Conservation (phyloP, 2,888 invertebrate species). For the Andrena chrysosceles region DNA sequence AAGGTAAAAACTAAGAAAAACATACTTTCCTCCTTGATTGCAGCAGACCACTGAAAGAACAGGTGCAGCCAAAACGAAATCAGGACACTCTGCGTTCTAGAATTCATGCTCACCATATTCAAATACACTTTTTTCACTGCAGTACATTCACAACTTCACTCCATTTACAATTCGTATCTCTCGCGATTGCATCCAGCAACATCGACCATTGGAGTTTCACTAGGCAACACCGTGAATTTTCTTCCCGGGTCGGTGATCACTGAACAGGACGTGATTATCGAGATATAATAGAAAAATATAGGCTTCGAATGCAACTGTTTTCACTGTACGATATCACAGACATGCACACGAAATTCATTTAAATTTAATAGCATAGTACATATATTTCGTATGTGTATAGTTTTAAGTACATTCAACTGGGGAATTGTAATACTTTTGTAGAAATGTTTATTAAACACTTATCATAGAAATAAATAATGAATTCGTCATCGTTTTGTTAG, state of each 20-base stretch:
- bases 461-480: too few relatives aligned
- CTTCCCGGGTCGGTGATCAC: slow-evolving; percentile 33
- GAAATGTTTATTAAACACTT: too few relatives aligned
- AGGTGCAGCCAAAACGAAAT: slow-evolving; percentile 44
- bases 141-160: slow-evolving; percentile 16
- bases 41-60: slow-evolving; percentile 19
- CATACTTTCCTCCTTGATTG: slow-evolving; percentile 44
- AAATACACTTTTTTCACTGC: slow-evolving; percentile 29
- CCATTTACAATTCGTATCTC: slow-evolving; percentile 9
- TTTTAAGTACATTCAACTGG: too few relatives aligned
- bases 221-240: slow-evolving; percentile 38
- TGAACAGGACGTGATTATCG: slow-evolving; percentile 55
- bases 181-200: slow-evolving; percentile 9
- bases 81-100: slow-evolving; percentile 32
- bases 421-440: too few relatives aligned
- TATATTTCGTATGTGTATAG: too few relatives aligned
- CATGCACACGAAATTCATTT: too few relatives aligned
- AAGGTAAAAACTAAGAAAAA: slow-evolving; percentile 8
- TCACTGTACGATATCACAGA: neutral
- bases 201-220: slow-evolving; percentile 25
- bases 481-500: too few relatives aligned
- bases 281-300: slow-evolving; percentile 36
- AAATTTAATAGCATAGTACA: too few relatives aligned
- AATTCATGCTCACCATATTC: slow-evolving; percentile 52
- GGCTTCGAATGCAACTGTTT: slow-evolving; percentile 25